Base-by-base conservation (phyloP, 2,113 vertebrate species). In the Sturnira hondurensis region DNA sequence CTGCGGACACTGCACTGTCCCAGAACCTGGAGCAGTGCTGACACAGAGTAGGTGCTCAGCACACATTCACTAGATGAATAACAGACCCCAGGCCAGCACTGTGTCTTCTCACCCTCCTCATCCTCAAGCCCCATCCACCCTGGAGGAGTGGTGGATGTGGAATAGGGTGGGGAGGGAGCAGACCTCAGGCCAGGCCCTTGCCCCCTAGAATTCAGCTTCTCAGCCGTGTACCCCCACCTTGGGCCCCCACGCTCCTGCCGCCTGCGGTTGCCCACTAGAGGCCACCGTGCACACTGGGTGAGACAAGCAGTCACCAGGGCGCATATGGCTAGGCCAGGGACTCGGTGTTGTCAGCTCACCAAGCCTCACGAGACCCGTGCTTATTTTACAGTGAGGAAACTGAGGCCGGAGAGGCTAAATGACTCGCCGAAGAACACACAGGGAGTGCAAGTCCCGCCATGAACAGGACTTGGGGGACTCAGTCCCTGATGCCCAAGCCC, bases 401-500 rank as follows among this genome's bases (percentile, higher is more conserved):
- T 20, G 36, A 45, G n/a, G 15, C 56, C 12, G 73, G 8, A 61
- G 74, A 54, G 36, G 31, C n/a, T 41, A 14, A 50, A 26, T 4
- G 56, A 26, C 73, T 43, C 1, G 14, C 10, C 61, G 5, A 31
- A 58, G 38, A 28, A 2, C 28, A 17, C 7, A 31, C 33, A 15
- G 7, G 1, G 33, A 20, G 45, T 3, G 5, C 65, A 36, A n/a
- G 36, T 47, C 41, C 71, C 67, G 12, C 26, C 10, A 9, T 4
- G 4, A 26, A 4, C 5, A 4, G 1, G 36, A 28, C 41, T 8
- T 0, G 0, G 61, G 13, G 26, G 16, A 33, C 52, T 14, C 31
- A 28, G 47, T 50, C 71, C 16, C 65, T 20, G 45, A 50, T 8
- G n/a, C 76, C 24, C 45, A 63, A 0, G 3, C 43, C 33, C 31